Conservation (phyloP, 2,797 vertebrate species). For the Epinephelus coioides region DNA sequence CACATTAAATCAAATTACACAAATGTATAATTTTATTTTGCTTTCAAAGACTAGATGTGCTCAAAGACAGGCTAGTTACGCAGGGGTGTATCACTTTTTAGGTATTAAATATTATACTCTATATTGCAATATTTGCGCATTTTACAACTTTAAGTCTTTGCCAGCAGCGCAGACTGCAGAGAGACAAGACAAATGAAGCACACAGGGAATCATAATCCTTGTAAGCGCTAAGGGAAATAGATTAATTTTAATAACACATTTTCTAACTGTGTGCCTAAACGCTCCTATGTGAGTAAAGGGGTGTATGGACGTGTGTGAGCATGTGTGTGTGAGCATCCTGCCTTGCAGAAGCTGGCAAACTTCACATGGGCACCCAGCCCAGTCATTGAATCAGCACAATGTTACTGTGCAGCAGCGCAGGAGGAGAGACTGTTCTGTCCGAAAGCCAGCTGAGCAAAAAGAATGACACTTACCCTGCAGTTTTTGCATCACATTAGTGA, state of each 20-base stretch:
- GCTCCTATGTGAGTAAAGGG: slow-evolving; percentile 1
- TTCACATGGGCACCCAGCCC: slow-evolving; percentile 66
- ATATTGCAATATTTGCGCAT: neutral
- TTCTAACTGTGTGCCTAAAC: neutral
- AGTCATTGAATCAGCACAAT: slow-evolving; percentile 83
- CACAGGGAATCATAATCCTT: neutral
- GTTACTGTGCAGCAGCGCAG: slow-evolving; percentile 55
- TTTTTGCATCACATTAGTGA: slow-evolving; percentile 95
- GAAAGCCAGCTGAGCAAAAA: slow-evolving; percentile 34
- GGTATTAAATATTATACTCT: neutral
- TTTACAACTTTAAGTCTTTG: neutral
- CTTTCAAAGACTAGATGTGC: slow-evolving; percentile 2
- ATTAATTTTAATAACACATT: neutral
- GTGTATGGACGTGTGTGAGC: slow-evolving; percentile 26
- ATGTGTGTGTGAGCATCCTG: slow-evolving; percentile 41
- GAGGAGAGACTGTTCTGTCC: slow-evolving; percentile 41
- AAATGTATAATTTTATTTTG: slow-evolving; percentile 23
- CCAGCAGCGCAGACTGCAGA: neutral
- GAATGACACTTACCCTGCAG: slow-evolving; percentile 91
- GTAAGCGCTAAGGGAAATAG: neutral
- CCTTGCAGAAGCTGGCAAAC: slow-evolving; percentile 67
- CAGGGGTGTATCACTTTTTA: neutral
- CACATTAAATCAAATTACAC: slow-evolving; percentile 35
- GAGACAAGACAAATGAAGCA: neutral
- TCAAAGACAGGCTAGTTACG: neutral